Evolutionary conservation across 2,797 vertebrate species (phyloP), one percentile per base, ranked within the genome.

Genomic region (Propithecus deckenii): DNA sequence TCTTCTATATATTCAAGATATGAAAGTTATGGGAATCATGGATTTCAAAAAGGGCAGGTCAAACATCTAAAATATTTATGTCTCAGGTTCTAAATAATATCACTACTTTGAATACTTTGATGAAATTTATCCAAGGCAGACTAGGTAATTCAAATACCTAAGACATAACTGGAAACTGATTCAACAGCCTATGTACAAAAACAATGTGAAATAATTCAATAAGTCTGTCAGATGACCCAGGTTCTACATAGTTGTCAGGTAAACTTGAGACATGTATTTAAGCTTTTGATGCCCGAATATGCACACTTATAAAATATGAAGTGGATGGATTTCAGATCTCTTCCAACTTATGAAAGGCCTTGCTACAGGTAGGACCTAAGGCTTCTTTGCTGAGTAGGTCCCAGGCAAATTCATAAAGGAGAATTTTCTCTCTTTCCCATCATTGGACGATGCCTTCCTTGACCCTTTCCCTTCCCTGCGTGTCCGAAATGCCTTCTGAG

Each of bases 31-130:
- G 32, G 30, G 3, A 25, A 74, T 20, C 5, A 17, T 22, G 30
- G 20, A 52, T 89, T 89, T 50, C 4, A 14, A 71, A 81, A 92
- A 55, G 9, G 25, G 23, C 9, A 41, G 10, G 14, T 35, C 43
- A 48, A 38, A n/a, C 22, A 35, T 48, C 25, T 67, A 30, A 71
- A 55, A 65, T 32, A 23, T 17, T 89, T 92, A 20, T 28, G 11
- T 86, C 11, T 17, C 22, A 55, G 50, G 11, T 8, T 94, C 6
- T 69, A 79, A 74, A 61, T 50, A 63, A 48, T 35, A 23, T 94
- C 18, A 81, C n/a, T 61, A 30, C 10, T 67, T 74, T 72, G 11
- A 87, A 52, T 13, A 79, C 79, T 90, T 94, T 79, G 12, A 87
- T 46, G 63, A 84, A 90, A 41, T 59, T 32, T 59, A 32, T 5